Evolutionary conservation across 2,888 invertebrate species (phyloP), one percentile per base, ranked within the genome.

Genomic region (Thecophora atra): DNA sequence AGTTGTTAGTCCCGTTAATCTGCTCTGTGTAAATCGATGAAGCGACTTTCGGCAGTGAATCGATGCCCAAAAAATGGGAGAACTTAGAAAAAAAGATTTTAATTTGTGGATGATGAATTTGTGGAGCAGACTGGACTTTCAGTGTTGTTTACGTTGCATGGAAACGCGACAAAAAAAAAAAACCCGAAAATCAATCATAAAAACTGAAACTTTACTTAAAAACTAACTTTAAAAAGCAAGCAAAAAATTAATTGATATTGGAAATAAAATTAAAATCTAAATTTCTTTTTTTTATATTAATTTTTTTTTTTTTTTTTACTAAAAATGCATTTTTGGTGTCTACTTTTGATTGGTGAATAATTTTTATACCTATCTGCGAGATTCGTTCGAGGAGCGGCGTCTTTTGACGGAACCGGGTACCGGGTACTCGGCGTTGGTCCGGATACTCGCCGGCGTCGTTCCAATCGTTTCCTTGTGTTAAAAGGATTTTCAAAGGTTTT

Each of bases 311-410:
- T 30, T 19, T 47, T 47, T 17, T 47, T 17, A 17, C 37, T 37
- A 37, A 1, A 37, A 11, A 37, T 37, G 37, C 37, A 1, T 37
- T 37, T 8, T 37, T 37, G 4, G 6, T 37, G 37, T 37, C n/a
- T n/a, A n/a, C n/a, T n/a, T 37, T 6, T 37, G 6, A 11, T 37
- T 37, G 37, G 6, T 37, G 37, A 37, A 37, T 63, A 52, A 26
- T 30, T 69, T 72, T 73, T 73, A 51, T 85, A 85, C 85, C 85
- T 85, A 85, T 81, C 81, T 84, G 81, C 78, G 83, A 81, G 78
- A 85, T 82, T 76, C 85, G 83, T 78, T 83, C 84, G 82, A 85
- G 82, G 80, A 83, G 81, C 67, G 85, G 85, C 78, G 80, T 82
- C 79, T 83, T 84, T 78, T 82, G 85, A 78, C 85, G 85, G 74